Evolutionary conservation across 2,797 vertebrate genomes (phyloP), one percentile per base, ranked within the genome.

Genomic region (Phataginus tetradactyla): DNA sequence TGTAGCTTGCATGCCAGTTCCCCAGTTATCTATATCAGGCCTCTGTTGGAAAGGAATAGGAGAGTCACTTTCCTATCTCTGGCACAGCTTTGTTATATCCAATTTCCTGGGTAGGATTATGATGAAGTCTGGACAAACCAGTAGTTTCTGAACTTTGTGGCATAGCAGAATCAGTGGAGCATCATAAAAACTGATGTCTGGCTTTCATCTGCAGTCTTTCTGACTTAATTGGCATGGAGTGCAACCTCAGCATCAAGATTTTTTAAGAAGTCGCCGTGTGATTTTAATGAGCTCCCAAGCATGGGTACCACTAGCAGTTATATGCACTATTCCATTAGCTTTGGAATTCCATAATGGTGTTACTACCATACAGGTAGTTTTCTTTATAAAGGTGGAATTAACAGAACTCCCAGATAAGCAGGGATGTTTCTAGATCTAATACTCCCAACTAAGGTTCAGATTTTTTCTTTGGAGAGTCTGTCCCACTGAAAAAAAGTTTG

Each of bases 41-140:
- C 25, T 88, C 97, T 97, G 68, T 64, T 85, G 75, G 77, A 83
- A 69, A 95, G 8, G 49, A 90, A 87, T 9, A 91, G 29, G 39
- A 10, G 3, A n/a, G 27, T 86, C 29, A 27, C 3, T 66, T 83
- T 86, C 29, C 27, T 49, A 55, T 7, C 14, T 64, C 11, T 64
- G 57, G 25, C 11, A 53, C 9, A 81, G 11, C 7, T 64, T 63
- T 25, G 3, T 61, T 39, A 34, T 3, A 42, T 32, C 42, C 63
- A 72, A 15, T 11, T 63, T 79, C 17, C 32, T 13, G 7, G 32
- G 17, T 77, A 34, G 8, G 63, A 21, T 64, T n/a, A 45, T 13
- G 18, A 57, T 1, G 18, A 72, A 45, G 17, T 87, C 61, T 74
- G 34, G 11, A n/a, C 1, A 71, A 5, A 32, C 10, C 55, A 55